Evolutionary conservation across 2,888 invertebrate species (phyloP).

Genomic region (Drosophila prostipennis): DNA sequence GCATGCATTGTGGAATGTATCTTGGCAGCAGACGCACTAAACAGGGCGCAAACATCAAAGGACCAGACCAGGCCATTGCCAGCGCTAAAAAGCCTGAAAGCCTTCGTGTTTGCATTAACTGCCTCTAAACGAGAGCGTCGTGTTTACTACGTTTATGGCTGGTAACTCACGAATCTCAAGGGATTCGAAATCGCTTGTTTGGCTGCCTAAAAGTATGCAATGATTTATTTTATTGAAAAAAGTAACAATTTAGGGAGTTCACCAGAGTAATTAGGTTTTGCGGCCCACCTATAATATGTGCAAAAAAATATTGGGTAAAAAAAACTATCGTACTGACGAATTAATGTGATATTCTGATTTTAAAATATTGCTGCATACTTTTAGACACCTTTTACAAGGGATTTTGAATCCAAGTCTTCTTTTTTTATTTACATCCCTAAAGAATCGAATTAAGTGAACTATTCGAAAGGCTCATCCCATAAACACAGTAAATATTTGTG

Average conservation of each 20-base stretch:
- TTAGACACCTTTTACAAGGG: too few species aligned
- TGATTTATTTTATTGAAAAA: background rate
- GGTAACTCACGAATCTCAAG: conserved; percentile 7
- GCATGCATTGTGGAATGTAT: conserved; percentile 39
- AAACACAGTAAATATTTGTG: conserved; percentile 59
- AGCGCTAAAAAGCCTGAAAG: conserved; percentile 39
- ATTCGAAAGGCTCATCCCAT: conserved; percentile 25
- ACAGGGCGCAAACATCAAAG: conserved; percentile 42
- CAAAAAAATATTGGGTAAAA: too few species aligned
- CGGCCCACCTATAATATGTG: too few species aligned
- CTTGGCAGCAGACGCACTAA: conserved; percentile 38
- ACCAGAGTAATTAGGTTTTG: too few species aligned
- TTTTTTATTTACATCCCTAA: too few species aligned
- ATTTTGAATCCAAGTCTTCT: too few species aligned
- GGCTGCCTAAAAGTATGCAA: background rate
- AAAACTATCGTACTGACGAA: too few species aligned
- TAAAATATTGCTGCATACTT: too few species aligned
- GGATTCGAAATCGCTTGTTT: background rate
- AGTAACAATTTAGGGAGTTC: too few species aligned
- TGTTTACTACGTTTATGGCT: conserved; percentile 27
- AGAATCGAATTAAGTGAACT: background rate
- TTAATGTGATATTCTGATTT: too few species aligned
- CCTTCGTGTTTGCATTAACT: conserved; percentile 49
- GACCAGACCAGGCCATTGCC: conserved; percentile 70
- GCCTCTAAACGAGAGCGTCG: conserved; percentile 26